A percentile compares a stretch with the other conserved stretches of the same genome.
These are phyloP conservation scores for Neostethus bicornis DNA, from an alignment of 2,797 vertebrate species.

Conservation along the genomic window DNA sequence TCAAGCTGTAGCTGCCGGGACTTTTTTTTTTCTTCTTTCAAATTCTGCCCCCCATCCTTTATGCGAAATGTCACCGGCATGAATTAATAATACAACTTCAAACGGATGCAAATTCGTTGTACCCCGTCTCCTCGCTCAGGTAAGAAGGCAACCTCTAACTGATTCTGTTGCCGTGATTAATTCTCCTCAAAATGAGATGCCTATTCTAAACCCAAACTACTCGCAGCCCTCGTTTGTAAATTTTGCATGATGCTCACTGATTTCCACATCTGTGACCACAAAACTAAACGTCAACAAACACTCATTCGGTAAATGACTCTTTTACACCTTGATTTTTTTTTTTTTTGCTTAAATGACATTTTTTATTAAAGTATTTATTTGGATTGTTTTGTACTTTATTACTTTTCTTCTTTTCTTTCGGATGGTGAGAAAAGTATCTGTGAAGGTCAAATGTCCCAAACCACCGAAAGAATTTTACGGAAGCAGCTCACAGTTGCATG, in stretches of 20 bases:
- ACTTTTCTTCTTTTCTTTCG: no score
- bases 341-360: no score
- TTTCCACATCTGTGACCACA: no score
- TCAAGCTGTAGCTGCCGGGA: conserved; percentile 56
- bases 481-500: no score
- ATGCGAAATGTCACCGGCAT: conserved; percentile 70
- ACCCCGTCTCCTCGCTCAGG: conserved; percentile 72
- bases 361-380: no score
- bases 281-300: no score
- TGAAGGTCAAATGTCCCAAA: no score
- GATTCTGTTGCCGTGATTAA: conserved; percentile 58
- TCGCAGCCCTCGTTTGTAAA: conserved; percentile 42
- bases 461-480: no score
- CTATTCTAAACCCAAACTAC: conserved; percentile 49
- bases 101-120: conserved; percentile 78
- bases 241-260: conserved; percentile 62
- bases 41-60: conserved; percentile 50
- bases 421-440: no score
- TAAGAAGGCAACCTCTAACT: conserved; percentile 65
- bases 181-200: conserved; percentile 42
- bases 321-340: no score
- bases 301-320: no score
- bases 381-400: no score
- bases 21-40: conserved; percentile 39
- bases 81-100: conserved; percentile 81